Percentiles rank a stretch among this genome's conserved stretches.
These are phyloP conservation scores for Rhineura floridana DNA, from an alignment of 2,113 vertebrate species.

Conservation along the genomic window DNA sequence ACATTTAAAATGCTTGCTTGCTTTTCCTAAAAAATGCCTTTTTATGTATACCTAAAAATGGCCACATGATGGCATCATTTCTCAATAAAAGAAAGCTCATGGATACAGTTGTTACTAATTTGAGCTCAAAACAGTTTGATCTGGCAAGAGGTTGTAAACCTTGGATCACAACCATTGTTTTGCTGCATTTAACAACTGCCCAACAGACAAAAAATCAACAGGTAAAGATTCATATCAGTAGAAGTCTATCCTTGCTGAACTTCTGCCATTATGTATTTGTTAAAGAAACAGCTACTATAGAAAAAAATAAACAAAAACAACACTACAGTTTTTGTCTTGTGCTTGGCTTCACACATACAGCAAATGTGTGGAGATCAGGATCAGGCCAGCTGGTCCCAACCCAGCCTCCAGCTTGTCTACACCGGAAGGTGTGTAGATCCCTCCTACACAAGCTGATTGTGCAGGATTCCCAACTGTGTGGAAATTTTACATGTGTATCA, in stretches of 20 bases:
- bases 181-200: not conserved
- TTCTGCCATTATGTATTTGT: not conserved
- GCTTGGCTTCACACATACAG: not conserved
- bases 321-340: not conserved
- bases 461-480: not conserved
- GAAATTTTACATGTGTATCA: not conserved
- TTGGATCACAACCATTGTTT: constrained; percentile 24
- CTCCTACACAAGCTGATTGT: not conserved
- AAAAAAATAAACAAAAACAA: not conserved
- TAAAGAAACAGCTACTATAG: not conserved
- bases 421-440: not conserved
- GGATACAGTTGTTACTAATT: not conserved
- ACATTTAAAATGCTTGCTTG: accelerated
- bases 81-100: constrained; percentile 40
- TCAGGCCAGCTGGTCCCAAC: no score
- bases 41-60: not conserved
- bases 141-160: constrained; percentile 16
- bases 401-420: not conserved
- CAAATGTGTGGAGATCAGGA: not conserved
- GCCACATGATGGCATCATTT: constrained; percentile 67
- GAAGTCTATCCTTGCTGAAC: not conserved
- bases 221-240: not conserved
- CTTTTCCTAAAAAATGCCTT: not conserved
- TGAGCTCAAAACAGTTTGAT: not conserved
- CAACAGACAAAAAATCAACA: not conserved